phyloP scores from a whole-genome alignment of 1,140 invertebrate genomes.

The Conus ventricosus region DNA sequence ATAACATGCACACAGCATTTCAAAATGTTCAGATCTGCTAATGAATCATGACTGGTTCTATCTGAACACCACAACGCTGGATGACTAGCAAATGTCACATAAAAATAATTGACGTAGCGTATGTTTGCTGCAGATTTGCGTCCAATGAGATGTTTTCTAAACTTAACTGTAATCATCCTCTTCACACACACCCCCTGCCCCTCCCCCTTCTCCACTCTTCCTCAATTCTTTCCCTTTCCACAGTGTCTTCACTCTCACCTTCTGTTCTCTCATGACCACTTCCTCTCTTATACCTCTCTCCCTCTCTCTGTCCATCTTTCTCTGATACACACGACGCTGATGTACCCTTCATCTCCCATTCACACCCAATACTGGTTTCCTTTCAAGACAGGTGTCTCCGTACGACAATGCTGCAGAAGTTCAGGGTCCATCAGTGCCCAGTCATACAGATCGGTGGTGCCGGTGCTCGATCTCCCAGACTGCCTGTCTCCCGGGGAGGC shows the following conservation, averaged over 20 bases:
- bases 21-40: too few relatives aligned
- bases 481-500: conserved; percentile 18
- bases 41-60: too few relatives aligned
- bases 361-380: conserved; percentile 68
- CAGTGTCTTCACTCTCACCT: neutral
- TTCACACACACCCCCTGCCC: too few relatives aligned
- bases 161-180: too few relatives aligned
- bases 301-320: neutral
- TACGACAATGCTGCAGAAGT: conserved; percentile 63
- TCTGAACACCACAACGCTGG: too few relatives aligned
- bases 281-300: neutral
- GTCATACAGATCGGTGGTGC: conserved; percentile 59
- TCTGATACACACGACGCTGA: neutral
- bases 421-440: conserved; percentile 66
- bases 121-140: too few relatives aligned
- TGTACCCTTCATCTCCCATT: neutral
- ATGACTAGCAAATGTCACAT: too few relatives aligned
- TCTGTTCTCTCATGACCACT: neutral
- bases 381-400: conserved; percentile 61
- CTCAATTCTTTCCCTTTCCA: too few relatives aligned
- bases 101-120: too few relatives aligned
- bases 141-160: too few relatives aligned
- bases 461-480: conserved; percentile 52
- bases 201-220: too few relatives aligned
- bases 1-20: too few relatives aligned